Conservation (phyloP, 2,113 vertebrate species). For the Montifringilla adamsi region DNA sequence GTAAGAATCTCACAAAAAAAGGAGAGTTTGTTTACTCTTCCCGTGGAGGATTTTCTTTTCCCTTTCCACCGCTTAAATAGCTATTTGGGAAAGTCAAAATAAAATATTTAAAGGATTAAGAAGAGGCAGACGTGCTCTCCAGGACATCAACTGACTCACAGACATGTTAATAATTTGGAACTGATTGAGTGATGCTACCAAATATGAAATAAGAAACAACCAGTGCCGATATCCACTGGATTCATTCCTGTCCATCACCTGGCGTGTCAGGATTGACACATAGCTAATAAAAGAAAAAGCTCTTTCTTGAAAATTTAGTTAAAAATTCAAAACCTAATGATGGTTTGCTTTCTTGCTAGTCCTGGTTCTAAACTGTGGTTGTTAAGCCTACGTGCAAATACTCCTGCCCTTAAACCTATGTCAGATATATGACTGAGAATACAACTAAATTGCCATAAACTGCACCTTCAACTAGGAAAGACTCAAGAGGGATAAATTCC, state of each 20-base stretch:
- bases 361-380: neutral
- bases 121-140: neutral
- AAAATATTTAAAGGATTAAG: slow-evolving; percentile 13
- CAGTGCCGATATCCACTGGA: neutral
- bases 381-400: neutral
- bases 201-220: neutral
- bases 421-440: neutral
- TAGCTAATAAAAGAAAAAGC: neutral
- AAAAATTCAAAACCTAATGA: neutral
- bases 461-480: neutral
- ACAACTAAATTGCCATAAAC: neutral
- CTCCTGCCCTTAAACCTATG: neutral
- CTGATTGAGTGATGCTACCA: neutral
- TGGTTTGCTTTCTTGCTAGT: neutral
- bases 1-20: neutral
- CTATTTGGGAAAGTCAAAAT: neutral
- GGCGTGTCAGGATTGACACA: neutral
- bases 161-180: neutral
- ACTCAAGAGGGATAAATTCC: neutral
- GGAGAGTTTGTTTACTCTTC: neutral
- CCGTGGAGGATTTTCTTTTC: neutral
- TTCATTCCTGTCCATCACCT: neutral
- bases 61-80: neutral
- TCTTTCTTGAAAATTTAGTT: neutral
- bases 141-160: neutral